Evolutionary conservation across 2,797 vertebrate species (phyloP).

Genomic region (Amniataba percoides): DNA sequence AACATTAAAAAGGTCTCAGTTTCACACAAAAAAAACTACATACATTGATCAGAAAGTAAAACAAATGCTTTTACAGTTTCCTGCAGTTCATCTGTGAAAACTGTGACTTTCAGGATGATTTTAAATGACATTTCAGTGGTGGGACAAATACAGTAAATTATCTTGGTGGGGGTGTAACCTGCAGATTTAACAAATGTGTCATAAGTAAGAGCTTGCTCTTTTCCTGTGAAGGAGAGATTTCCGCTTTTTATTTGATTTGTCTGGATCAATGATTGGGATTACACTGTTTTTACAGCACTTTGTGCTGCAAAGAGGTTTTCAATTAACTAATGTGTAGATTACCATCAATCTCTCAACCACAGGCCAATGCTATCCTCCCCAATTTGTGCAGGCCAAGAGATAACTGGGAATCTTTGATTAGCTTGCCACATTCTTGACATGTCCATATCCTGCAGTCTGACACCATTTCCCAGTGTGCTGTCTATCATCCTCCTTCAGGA

Average conservation of each 20-base stretch:
- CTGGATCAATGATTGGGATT: conserved; percentile 85
- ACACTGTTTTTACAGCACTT: conserved; percentile 82
- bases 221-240: conserved; percentile 77
- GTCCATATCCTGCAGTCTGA: conserved; percentile 61
- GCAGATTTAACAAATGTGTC: conserved; percentile 70
- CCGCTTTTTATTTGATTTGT: conserved; percentile 85
- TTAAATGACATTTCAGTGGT: conserved; percentile 21
- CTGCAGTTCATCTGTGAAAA: conserved; percentile 15
- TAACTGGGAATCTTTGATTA: conserved; percentile 78
- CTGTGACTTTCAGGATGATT: conserved; percentile 5
- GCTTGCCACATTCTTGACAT: conserved; percentile 65
- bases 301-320: conserved; percentile 86
- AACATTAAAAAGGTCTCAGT: conserved; percentile 35
- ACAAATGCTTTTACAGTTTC: conserved; percentile 6
- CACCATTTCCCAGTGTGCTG: conserved; percentile 41
- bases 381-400: conserved; percentile 68
- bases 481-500: conserved; percentile 54
- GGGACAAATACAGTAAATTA: conserved; percentile 27
- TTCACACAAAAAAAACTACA: conserved; percentile 24
- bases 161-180: conserved; percentile 50
- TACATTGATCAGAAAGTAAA: conserved; percentile 33
- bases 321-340: conserved; percentile 91
- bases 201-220: conserved; percentile 76
- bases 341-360: conserved; percentile 83
- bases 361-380: conserved; percentile 53